Base-by-base conservation (phyloP, 2,888 invertebrate species). In the Boloria selene region DNA sequence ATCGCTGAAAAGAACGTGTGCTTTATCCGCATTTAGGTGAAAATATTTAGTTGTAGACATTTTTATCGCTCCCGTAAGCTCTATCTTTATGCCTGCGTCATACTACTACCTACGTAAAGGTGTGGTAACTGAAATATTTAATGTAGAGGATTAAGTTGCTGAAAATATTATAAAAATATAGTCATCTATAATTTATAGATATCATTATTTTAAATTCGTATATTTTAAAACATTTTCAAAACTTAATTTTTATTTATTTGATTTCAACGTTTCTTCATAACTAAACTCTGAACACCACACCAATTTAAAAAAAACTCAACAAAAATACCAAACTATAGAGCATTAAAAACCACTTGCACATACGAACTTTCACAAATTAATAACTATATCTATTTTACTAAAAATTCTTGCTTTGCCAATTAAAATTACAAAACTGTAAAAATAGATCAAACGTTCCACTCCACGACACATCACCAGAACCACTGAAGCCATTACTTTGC, bases 381-480 rank as follows among this genome's bases (percentile, higher is more conserved):
- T 4, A 56, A 56, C n/a, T 45, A 45, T 13, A 56, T 26, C 7
- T 1, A 38, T 38, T 38, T 38, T 10, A 38, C 31, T 38, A 10
- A 38, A 1, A 47, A 13, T 47, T 49, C 47, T 49, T n/a, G 47
- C 10, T 16, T 26, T 49, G 50, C 31, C 49, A 59, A 59, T 18
- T 17, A 59, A 4, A 38, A 50, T 7, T 49, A 50, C 2, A 17
- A 49, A 59, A 49, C 50, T 31, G 13, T 49, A 38, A 31, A 18
- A 56, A 45, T 22, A 4, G 53, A 53, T 47, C 18, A 58, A 38
- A 38, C 31, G 7, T 47, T 49, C 47, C 59, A 59, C 59, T 59
- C 49, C 59, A 59, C 59, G 50, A 26, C 47, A 59, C 59, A 31
- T 26, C 59, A 59, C 59, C 59, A 59, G 14, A 49, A 59, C 49